These are phyloP conservation scores for Heterodera carotae DNA, from an alignment of 1,140 invertebrate species.

Conservation along the genomic window DNA sequence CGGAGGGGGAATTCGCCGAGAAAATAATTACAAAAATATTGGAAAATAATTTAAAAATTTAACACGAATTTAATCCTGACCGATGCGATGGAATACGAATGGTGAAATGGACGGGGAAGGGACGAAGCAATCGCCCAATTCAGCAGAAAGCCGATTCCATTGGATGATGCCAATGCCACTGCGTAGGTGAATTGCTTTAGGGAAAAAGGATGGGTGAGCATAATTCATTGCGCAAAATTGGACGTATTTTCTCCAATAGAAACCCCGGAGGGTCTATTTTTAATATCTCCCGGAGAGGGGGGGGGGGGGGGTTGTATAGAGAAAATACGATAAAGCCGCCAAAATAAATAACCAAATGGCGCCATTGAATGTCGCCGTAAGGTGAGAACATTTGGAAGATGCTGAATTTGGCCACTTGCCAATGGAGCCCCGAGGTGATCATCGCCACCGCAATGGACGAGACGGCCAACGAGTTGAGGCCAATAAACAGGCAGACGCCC, in stretches of 20 bases:
- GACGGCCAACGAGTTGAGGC: slow-evolving; percentile 4
- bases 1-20: too few species aligned
- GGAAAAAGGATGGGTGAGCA: not conserved
- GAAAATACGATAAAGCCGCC: not conserved
- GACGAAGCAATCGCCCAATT: slow-evolving; percentile 6
- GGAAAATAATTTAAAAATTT: too few species aligned
- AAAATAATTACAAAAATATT: too few species aligned
- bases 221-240: too few species aligned
- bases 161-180: not conserved
- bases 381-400: slow-evolving; percentile 1
- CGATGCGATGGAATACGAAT: not conserved
- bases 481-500: slow-evolving; percentile 7
- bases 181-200: slow-evolving; percentile 3
- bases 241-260: too few species aligned
- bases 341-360: slow-evolving; percentile 7
- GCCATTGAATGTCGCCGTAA: slow-evolving; percentile 2
- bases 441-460: not conserved
- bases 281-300: not conserved
- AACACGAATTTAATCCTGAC: too few species aligned
- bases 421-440: slow-evolving; percentile 2
- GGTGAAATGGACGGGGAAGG: not conserved
- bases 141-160: slow-evolving; percentile 10
- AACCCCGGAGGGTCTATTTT: too few species aligned
- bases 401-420: slow-evolving; percentile 1
- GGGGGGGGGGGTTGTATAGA: too few species aligned